phyloP scores from a whole-genome alignment of 1,140 invertebrate species.

The Ephestia elutella region DNA sequence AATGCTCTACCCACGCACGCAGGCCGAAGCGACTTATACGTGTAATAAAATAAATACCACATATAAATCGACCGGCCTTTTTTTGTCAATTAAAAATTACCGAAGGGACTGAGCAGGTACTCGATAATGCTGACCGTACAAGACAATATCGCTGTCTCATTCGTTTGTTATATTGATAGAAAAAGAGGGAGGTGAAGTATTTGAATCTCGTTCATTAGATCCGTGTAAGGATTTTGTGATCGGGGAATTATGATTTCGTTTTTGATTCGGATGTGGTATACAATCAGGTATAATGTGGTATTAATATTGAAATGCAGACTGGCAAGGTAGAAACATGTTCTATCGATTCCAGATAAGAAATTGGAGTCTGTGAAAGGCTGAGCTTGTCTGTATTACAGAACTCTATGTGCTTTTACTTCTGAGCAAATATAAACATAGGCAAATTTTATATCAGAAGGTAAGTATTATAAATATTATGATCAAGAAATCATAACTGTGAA shows the following conservation, averaged over 20 bases:
- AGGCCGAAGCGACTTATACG: constrained; percentile 31
- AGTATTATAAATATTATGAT: too few relatives aligned
- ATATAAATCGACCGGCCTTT: constrained; percentile 56
- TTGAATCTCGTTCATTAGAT: constrained; percentile 5
- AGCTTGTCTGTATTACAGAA: too few relatives aligned
- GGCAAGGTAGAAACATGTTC: too few relatives aligned
- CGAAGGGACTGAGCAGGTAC: constrained; percentile 51
- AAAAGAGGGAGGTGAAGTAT: background rate
- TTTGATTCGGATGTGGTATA: constrained; percentile 3
- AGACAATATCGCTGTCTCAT: background rate
- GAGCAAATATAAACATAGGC: too few relatives aligned
- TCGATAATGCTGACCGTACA: constrained; percentile 32
- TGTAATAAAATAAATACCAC: constrained; percentile 66
- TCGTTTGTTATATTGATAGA: background rate
- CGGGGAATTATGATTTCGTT: background rate
- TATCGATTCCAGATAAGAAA: too few relatives aligned
- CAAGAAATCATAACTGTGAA: too few relatives aligned
- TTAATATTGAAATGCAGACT: too few relatives aligned
- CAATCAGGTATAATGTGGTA: too few relatives aligned
- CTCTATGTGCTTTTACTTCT: too few relatives aligned
- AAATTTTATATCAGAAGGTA: too few relatives aligned
- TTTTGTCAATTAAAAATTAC: constrained; percentile 71
- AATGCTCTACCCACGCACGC: constrained; percentile 29
- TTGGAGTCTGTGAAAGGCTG: too few relatives aligned
- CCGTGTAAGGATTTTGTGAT: background rate